These are phyloP conservation scores for Passerina amoena DNA, from an alignment of 2,113 vertebrate species.

Conservation along the genomic window DNA sequence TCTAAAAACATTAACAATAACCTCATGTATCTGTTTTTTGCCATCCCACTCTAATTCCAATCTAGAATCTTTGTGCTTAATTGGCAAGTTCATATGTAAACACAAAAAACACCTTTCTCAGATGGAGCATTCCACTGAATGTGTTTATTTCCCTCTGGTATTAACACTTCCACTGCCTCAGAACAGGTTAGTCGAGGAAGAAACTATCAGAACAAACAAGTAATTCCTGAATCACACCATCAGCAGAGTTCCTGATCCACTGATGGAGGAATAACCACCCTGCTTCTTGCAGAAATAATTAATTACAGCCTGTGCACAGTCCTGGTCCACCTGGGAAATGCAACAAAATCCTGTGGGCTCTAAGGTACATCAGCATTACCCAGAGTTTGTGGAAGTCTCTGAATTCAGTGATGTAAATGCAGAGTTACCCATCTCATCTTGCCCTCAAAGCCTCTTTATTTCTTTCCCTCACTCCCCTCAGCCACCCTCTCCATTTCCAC, in stretches of 20 bases:
- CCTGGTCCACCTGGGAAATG: background rate
- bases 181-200: background rate
- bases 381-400: background rate
- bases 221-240: background rate
- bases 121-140: background rate
- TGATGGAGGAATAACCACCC: background rate
- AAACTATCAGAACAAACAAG: background rate
- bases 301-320: background rate
- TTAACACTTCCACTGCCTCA: background rate
- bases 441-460: background rate
- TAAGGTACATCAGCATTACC: rapidly evolving
- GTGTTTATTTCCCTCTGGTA: background rate
- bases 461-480: background rate
- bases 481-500: background rate
- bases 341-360: background rate
- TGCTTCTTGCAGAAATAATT: background rate
- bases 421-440: background rate
- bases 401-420: background rate
- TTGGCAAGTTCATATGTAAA: background rate
- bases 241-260: background rate
- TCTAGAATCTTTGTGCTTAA: background rate
- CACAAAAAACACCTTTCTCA: background rate
- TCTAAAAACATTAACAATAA: background rate
- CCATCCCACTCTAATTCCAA: background rate
- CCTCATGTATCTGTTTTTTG: background rate